These are phyloP conservation scores for Guaruba guarouba DNA, from an alignment of 2,113 vertebrate species.

Conservation along the genomic window DNA sequence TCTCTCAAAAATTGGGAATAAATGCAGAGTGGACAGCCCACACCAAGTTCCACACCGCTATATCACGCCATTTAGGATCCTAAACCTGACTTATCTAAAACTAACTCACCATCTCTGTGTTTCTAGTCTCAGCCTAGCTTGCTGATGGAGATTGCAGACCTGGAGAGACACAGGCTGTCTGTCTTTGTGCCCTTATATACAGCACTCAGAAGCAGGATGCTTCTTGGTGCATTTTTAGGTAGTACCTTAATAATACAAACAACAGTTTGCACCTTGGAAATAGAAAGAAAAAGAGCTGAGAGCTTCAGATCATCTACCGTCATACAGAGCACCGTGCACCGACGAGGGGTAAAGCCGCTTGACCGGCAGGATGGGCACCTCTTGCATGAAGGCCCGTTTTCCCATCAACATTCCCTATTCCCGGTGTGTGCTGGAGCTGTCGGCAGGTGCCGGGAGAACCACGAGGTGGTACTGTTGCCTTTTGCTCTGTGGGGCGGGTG, in stretches of 20 bases:
- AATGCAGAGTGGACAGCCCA: not conserved
- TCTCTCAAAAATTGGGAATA: not conserved
- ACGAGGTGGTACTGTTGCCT: not conserved
- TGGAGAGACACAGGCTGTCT: fast-evolving
- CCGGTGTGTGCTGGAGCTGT: fast-evolving
- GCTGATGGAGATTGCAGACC: not conserved
- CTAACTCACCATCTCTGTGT: fast-evolving
- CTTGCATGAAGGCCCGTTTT: fast-evolving
- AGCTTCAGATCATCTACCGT: fast-evolving
- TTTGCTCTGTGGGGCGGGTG: not conserved
- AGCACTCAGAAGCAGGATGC: not conserved
- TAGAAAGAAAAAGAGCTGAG: not conserved
- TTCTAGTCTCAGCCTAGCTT: not conserved
- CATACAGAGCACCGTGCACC: fast-evolving
- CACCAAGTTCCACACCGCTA: fast-evolving
- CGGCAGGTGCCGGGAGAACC: not conserved
- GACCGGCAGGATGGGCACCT: fast-evolving
- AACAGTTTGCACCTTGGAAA: not conserved
- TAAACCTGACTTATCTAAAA: not conserved
- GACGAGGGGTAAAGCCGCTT: fast-evolving
- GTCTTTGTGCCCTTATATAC: not conserved
- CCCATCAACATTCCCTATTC: fast-evolving
- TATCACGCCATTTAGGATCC: too few relatives aligned
- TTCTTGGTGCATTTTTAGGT: fast-evolving
- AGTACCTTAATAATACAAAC: not conserved